These are phyloP conservation scores for Periophthalmus magnuspinnatus DNA, from an alignment of 2,797 vertebrate genomes.

Conservation along the genomic window DNA sequence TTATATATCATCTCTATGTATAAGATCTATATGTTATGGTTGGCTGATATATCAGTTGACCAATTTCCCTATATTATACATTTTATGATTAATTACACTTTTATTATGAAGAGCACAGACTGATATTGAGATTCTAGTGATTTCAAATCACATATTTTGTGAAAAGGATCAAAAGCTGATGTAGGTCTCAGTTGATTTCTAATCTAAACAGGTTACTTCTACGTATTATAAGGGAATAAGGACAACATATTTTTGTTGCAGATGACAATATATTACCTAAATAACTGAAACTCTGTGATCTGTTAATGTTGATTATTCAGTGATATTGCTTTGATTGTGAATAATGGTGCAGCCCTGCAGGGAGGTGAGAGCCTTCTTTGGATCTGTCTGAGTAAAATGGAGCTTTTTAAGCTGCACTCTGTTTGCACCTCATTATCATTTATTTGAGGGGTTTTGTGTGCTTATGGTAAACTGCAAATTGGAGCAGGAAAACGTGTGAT, in stretches of 20 bases:
- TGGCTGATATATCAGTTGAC: too few species aligned
- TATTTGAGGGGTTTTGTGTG: slow-evolving; percentile 20
- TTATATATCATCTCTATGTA: too few species aligned
- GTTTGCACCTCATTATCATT: slow-evolving; percentile 17
- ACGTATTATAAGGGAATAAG: not conserved
- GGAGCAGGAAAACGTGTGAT: slow-evolving; percentile 40
- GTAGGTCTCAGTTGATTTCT: too few species aligned
- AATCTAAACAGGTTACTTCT: not conserved
- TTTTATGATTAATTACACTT: too few species aligned
- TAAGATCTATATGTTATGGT: too few species aligned
- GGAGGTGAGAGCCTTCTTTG: not conserved
- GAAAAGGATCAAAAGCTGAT: too few species aligned
- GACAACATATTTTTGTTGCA: not conserved
- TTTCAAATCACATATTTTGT: too few species aligned
- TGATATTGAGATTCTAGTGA: too few species aligned
- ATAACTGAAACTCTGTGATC: not conserved
- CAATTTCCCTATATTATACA: too few species aligned
- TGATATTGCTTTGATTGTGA: not conserved
- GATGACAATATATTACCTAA: not conserved
- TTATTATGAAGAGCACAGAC: too few species aligned
- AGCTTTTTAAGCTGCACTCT: slow-evolving; percentile 1
- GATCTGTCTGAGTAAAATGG: slow-evolving; percentile 8
- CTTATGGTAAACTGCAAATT: slow-evolving; percentile 35
- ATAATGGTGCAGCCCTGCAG: not conserved
- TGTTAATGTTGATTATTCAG: not conserved